Base-by-base conservation (phyloP, 2,113 vertebrate species). In the Delphinapterus leucas region DNA sequence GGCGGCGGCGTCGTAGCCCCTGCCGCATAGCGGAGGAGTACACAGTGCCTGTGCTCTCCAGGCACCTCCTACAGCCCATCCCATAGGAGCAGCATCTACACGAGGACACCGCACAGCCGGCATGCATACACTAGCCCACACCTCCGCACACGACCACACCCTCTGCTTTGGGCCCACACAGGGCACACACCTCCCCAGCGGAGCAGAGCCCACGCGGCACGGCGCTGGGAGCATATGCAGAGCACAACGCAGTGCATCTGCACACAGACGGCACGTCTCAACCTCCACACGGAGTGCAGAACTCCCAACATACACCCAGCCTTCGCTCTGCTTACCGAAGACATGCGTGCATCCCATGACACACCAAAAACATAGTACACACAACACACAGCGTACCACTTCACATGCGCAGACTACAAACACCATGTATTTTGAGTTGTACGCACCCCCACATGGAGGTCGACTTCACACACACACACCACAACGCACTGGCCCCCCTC, bases 1-100 rank as follows among this genome's bases (percentile, higher is more conserved):
- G 8, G 33, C 0, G 1, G 15, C 4, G 1, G 2, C 14, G 0
- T 12, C 2, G 0, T 1, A 1, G 14, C 26, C 23, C 28, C 5
- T 4, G 3, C 0, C 53, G 11, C 28, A 9, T 2, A 0, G 33
- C 23, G 3, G 49, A 47, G 41, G 11, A 3, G 44, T 13, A 1
- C 4, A 0, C 3, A 1, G 20, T 26, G 31, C n/a, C 33, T 7
- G 9, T 0, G 36, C 25, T 17, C 38, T 76, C 15, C 23, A 10
- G 41, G 47, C 10, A 28, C 36, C 11, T 26, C 47, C 28, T 14
- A 1, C 10, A 1, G 21, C 2, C 18, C 25, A 3, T 4, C 41
- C 15, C 11, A 2, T n/a, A 25, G 15, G 23, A 38, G 55, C n/a
- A 8, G 4, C 68, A 2, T 21, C 47, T 25, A 11, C 58, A 25